phyloP scores from a whole-genome alignment of 2,113 vertebrate species.

The Stegastes partitus region DNA sequence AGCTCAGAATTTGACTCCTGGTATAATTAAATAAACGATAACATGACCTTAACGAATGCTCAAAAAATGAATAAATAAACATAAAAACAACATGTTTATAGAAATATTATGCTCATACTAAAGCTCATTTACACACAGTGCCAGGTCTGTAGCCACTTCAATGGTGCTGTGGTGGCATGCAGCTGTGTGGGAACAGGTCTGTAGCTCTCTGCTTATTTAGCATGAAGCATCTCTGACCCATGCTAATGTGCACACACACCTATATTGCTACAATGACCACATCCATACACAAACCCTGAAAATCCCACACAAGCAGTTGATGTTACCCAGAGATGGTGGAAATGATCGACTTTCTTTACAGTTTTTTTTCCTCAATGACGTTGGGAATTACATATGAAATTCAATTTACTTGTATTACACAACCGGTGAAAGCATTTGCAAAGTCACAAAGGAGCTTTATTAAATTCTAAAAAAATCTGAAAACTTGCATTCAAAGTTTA shows the following conservation, averaged over 20 bases:
- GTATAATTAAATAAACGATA: no score
- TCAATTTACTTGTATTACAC: background rate
- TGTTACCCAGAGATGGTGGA: background rate
- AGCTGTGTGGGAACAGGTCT: slow-evolving; percentile 41
- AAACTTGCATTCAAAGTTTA: background rate
- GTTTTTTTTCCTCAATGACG: no score
- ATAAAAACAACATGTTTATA: no score
- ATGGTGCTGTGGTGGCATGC: slow-evolving; percentile 22
- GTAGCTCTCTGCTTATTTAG: background rate
- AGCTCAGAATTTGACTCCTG: no score
- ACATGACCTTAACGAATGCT: no score
- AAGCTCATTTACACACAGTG: no score
- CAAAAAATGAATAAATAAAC: no score
- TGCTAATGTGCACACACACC: background rate
- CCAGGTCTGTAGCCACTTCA: slow-evolving; percentile 17
- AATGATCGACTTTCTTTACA: no score
- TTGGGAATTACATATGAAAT: background rate
- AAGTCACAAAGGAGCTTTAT: background rate
- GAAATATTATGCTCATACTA: no score
- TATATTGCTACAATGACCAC: background rate
- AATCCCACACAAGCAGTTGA: background rate
- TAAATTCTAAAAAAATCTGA: background rate
- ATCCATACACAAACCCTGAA: background rate
- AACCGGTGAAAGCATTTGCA: background rate
- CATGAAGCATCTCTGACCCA: slow-evolving; percentile 23